phyloP scores from a whole-genome alignment of 2,888 invertebrate genomes.

The Lagria hirta region DNA sequence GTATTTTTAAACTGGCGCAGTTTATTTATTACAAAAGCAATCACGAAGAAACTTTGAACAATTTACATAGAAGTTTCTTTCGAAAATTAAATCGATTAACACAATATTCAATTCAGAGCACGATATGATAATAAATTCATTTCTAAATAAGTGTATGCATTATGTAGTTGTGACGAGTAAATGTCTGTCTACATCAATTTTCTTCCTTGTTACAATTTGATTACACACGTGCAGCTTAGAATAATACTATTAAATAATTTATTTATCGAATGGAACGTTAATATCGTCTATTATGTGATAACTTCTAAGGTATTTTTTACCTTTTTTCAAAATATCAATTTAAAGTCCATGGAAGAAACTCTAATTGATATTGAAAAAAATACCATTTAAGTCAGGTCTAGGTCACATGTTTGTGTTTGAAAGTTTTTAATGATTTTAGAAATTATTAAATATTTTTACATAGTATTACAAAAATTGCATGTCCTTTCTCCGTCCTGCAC shows the following conservation, averaged over 20 bases:
- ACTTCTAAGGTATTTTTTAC: too few species aligned
- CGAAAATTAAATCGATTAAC: conserved; percentile 23
- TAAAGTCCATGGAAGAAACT: too few species aligned
- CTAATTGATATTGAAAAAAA: too few species aligned
- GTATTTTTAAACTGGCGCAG: conserved; percentile 17
- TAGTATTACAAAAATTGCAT: too few species aligned
- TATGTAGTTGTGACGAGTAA: conserved; percentile 17
- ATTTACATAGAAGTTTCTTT: conserved; percentile 16
- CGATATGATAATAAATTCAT: conserved; percentile 17
- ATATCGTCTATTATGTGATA: too few species aligned
- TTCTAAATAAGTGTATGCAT: conserved; percentile 17
- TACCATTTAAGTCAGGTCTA: too few species aligned
- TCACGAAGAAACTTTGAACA: conserved; percentile 16
- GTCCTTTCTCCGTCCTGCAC: too few species aligned
- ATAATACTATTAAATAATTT: conserved; percentile 14
- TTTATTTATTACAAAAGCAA: conserved; percentile 23
- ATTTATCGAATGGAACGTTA: too few species aligned
- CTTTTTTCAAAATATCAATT: too few species aligned
- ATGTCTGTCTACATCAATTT: conserved; percentile 16
- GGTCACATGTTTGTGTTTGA: too few species aligned
- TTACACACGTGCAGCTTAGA: conserved; percentile 11
- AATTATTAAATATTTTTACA: too few species aligned
- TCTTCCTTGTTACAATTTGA: conserved; percentile 10
- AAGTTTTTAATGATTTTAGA: too few species aligned
- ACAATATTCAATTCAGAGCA: conserved; percentile 16